These are phyloP conservation scores for Poeciliopsis infans DNA, from an alignment of 2,797 vertebrate species.

Conservation along the genomic window DNA sequence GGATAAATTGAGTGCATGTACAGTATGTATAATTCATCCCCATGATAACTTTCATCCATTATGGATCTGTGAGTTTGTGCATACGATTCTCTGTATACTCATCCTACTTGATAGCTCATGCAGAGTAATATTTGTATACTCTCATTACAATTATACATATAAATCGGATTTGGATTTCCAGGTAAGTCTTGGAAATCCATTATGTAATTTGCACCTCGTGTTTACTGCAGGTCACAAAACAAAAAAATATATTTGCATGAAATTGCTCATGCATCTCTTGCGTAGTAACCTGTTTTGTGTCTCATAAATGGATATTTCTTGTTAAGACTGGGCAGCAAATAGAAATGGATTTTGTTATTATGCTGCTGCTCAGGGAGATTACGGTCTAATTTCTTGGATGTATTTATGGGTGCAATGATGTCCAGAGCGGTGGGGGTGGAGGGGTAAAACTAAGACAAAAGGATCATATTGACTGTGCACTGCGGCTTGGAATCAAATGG, in stretches of 20 bases:
- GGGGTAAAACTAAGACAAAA: conserved; percentile 22
- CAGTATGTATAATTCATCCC: conserved; percentile 46
- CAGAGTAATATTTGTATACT: conserved; percentile 27
- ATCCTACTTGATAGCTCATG: conserved; percentile 5
- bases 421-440: conserved; percentile 28
- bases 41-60: conserved; percentile 51
- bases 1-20: conserved; percentile 58
- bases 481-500: conserved; percentile 12
- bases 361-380: conserved; percentile 33
- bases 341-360: conserved; percentile 39
- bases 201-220: conserved; percentile 42
- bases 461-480: conserved; percentile 23
- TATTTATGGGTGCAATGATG: conserved; percentile 33
- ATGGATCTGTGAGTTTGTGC: conserved; percentile 31
- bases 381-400: conserved; percentile 2
- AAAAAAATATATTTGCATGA: conserved; percentile 55
- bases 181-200: conserved; percentile 48
- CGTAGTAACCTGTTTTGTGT: conserved; percentile 32
- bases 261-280: conserved; percentile 39
- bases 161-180: conserved; percentile 11
- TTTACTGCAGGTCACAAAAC: conserved; percentile 35
- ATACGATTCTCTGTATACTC: conserved; percentile 3
- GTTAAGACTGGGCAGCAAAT: conserved; percentile 19
- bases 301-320: conserved; percentile 33
- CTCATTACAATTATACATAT: conserved; percentile 28